These are phyloP conservation scores for Watsonalla binaria DNA, from an alignment of 2,888 invertebrate species.

Conservation along the genomic window DNA sequence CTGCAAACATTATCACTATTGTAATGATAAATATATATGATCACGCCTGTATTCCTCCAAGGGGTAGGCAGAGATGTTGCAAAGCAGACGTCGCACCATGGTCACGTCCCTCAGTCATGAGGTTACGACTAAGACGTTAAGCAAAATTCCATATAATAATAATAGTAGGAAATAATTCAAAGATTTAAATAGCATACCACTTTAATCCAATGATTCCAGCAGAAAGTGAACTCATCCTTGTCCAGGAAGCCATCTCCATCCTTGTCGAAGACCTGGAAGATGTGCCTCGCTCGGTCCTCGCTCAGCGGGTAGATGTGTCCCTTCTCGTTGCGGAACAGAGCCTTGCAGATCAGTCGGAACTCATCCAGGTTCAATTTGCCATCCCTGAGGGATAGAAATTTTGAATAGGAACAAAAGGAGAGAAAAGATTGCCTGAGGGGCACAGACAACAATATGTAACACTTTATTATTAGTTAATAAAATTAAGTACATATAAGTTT, in stretches of 20 bases:
- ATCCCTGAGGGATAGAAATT: conserved; percentile 75
- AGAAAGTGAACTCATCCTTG: conserved; percentile 89
- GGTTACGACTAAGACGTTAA: too few species aligned
- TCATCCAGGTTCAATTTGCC: conserved; percentile 87
- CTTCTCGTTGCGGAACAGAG: conserved; percentile 90
- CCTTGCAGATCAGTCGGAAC: conserved; percentile 89
- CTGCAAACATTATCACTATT: conserved; percentile 65
- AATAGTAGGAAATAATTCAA: too few species aligned
- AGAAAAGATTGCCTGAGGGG: too few species aligned
- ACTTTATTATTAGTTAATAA: background rate
- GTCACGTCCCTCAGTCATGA: too few species aligned
- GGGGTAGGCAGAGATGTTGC: too few species aligned
- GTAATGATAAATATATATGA: too few species aligned
- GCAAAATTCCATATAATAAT: too few species aligned
- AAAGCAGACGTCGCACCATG: too few species aligned
- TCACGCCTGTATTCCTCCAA: too few species aligned
- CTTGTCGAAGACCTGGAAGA: conserved; percentile 89
- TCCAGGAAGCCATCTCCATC: conserved; percentile 88
- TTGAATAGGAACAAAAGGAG: background rate
- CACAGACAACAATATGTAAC: too few species aligned
- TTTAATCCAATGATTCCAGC: conserved; percentile 96
- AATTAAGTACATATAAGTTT: too few species aligned
- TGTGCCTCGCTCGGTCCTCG: conserved; percentile 83
- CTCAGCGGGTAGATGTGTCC: conserved; percentile 90
- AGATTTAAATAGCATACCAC: conserved; percentile 74